Evolutionary conservation across 1,140 invertebrate species (phyloP).

Genomic region (Drosophila lowei): DNA sequence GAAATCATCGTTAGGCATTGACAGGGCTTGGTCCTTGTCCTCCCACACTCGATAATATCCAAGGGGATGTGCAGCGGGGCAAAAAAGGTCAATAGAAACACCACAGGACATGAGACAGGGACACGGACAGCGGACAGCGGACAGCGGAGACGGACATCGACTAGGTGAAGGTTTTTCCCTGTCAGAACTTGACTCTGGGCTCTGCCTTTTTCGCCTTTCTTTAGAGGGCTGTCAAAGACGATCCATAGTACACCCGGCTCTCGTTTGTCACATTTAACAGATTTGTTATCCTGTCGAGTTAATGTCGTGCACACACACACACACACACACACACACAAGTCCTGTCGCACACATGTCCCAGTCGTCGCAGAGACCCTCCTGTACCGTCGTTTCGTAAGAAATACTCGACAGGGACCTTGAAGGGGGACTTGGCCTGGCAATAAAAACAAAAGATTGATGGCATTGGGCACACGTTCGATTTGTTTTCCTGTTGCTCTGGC

Average conservation of each 20-base stretch:
- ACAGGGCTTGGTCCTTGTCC: slow-evolving; percentile 26
- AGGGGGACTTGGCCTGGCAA: slow-evolving; percentile 47
- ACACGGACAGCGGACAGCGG: background rate
- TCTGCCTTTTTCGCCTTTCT: slow-evolving; percentile 38
- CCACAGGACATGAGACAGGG: slow-evolving; percentile 27
- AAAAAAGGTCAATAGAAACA: slow-evolving; percentile 71
- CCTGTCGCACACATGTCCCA: slow-evolving; percentile 41
- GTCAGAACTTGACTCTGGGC: slow-evolving; percentile 62
- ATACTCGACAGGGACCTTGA: slow-evolving; percentile 57
- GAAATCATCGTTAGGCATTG: slow-evolving; percentile 80
- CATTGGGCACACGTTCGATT: slow-evolving; percentile 82
- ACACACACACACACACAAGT: slow-evolving; percentile 46
- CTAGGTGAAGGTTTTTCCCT: slow-evolving; percentile 21
- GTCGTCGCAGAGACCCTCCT: slow-evolving; percentile 5
- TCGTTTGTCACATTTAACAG: slow-evolving; percentile 83
- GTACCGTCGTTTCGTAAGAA: slow-evolving; percentile 60
- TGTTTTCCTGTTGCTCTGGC: slow-evolving; percentile 76
- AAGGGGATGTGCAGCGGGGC: slow-evolving; percentile 39
- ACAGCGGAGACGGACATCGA: background rate
- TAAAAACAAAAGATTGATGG: slow-evolving; percentile 82
- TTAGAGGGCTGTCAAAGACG: slow-evolving; percentile 54
- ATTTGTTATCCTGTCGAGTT: slow-evolving; percentile 83
- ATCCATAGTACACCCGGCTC: slow-evolving; percentile 50
- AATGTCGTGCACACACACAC: slow-evolving; percentile 77
- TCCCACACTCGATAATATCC: slow-evolving; percentile 24